Evolutionary conservation across 2,888 invertebrate species (phyloP).

Genomic region (Acleris holmiana): DNA sequence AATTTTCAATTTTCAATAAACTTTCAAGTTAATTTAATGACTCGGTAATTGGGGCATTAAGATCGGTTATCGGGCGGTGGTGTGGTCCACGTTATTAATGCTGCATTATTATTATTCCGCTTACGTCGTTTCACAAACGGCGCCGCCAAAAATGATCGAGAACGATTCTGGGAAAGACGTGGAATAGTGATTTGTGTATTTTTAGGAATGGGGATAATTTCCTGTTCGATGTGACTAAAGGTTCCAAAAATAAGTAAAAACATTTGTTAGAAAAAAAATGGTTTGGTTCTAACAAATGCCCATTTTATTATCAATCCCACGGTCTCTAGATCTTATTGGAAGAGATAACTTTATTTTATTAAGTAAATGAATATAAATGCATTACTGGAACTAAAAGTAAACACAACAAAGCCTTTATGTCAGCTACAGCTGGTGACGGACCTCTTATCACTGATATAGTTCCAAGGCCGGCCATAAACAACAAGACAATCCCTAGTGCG

Average conservation of each 20-base stretch:
- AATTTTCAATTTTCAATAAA: constrained; percentile 22
- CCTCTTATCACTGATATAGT: neutral
- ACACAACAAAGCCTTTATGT: no score
- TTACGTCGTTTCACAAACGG: constrained; percentile 71
- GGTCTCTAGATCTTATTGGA: no score
- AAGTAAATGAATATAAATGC: no score
- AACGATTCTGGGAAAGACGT: constrained; percentile 47
- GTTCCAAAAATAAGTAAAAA: no score
- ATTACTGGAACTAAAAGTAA: no score
- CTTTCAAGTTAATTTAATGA: constrained; percentile 2
- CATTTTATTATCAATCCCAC: no score
- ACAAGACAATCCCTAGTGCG: neutral
- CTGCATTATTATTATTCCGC: constrained; percentile 68
- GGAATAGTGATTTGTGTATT: constrained; percentile 41
- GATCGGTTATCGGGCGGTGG: constrained; percentile 24
- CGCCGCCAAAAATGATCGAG: constrained; percentile 65
- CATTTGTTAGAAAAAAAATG: no score
- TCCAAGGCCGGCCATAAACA: neutral
- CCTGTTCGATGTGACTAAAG: constrained; percentile 7
- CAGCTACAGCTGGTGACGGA: neutral
- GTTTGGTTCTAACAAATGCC: no score
- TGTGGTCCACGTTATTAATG: constrained; percentile 36
- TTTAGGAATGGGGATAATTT: neutral
- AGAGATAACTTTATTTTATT: no score
- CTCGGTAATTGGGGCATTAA: constrained; percentile 26